phyloP scores from a whole-genome alignment of 1,140 invertebrate species.

The Drosophila pruinosa region DNA sequence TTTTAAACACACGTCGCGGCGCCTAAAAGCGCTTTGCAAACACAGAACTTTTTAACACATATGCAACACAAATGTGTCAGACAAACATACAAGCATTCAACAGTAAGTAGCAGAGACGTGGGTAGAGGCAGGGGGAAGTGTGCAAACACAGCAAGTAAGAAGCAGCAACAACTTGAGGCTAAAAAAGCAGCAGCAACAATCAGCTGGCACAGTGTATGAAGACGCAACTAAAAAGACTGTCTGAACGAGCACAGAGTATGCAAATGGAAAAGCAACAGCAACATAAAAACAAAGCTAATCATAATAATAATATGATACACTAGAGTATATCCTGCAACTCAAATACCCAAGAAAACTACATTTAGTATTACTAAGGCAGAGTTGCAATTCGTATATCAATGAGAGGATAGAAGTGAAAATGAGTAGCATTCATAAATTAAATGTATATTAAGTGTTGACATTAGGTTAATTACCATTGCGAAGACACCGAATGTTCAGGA shows the following conservation, averaged over 20 bases:
- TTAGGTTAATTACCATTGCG: too few species aligned
- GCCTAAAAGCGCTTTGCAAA: constrained; percentile 69
- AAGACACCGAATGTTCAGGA: too few species aligned
- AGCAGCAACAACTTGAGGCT: constrained; percentile 32
- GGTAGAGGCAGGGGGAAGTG: neutral
- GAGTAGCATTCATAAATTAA: too few species aligned
- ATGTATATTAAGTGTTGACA: too few species aligned
- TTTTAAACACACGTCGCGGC: constrained; percentile 31
- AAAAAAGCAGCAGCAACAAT: constrained; percentile 33
- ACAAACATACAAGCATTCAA: neutral
- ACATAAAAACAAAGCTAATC: constrained; percentile 3
- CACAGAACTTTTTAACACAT: constrained; percentile 64
- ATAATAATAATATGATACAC: neutral
- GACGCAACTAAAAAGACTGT: constrained; percentile 42
- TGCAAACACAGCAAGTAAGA: constrained; percentile 1
- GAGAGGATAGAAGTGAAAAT: too few species aligned
- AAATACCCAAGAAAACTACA: neutral
- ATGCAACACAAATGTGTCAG: constrained; percentile 56
- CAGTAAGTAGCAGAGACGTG: neutral
- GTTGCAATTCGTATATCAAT: too few species aligned
- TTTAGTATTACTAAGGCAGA: too few species aligned
- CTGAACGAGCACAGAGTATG: constrained; percentile 33
- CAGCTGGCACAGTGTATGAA: constrained; percentile 16
- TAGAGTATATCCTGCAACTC: neutral
- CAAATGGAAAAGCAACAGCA: constrained; percentile 55